These are phyloP conservation scores for Noctua comes DNA, from an alignment of 2,888 invertebrate species.

Conservation along the genomic window DNA sequence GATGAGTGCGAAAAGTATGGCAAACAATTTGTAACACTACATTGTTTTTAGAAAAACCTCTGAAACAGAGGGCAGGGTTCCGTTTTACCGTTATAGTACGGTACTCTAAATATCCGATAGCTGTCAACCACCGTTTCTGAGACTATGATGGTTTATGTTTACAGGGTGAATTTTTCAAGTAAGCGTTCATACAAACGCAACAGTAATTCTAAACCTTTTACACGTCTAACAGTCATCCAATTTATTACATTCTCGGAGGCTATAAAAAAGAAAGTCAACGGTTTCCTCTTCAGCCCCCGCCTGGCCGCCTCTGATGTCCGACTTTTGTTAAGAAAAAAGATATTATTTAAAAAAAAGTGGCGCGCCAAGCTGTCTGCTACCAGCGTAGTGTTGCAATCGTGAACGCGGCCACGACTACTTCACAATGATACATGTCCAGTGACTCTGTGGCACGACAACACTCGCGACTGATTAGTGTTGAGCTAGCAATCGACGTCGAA, in stretches of 20 bases:
- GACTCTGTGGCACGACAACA: constrained; percentile 58
- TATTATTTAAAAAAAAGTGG: constrained; percentile 82
- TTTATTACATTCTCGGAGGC: constrained; percentile 81
- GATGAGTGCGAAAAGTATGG: too few species aligned
- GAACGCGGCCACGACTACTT: constrained; percentile 71
- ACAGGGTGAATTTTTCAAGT: not conserved
- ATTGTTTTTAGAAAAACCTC: too few species aligned
- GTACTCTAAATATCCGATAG: not conserved
- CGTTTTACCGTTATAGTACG: not conserved
- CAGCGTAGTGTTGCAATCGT: constrained; percentile 76
- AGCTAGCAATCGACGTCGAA: constrained; percentile 70
- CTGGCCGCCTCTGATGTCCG: constrained; percentile 77
- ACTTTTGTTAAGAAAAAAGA: constrained; percentile 82
- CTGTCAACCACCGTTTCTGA: constrained; percentile 7
- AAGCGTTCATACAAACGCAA: constrained; percentile 27
- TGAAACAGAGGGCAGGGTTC: not conserved
- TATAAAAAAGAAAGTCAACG: constrained; percentile 88
- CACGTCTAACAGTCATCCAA: constrained; percentile 73
- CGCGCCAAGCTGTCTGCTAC: constrained; percentile 89
- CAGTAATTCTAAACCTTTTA: constrained; percentile 70
- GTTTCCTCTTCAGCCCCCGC: constrained; percentile 78
- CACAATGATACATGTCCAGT: constrained; percentile 71
- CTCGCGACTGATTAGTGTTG: constrained; percentile 44
- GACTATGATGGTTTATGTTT: not conserved
- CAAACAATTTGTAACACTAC: too few species aligned